Evolutionary conservation across 2,888 invertebrate species (phyloP), one percentile per base, ranked within the genome.

Genomic region (Volucella inanis): DNA sequence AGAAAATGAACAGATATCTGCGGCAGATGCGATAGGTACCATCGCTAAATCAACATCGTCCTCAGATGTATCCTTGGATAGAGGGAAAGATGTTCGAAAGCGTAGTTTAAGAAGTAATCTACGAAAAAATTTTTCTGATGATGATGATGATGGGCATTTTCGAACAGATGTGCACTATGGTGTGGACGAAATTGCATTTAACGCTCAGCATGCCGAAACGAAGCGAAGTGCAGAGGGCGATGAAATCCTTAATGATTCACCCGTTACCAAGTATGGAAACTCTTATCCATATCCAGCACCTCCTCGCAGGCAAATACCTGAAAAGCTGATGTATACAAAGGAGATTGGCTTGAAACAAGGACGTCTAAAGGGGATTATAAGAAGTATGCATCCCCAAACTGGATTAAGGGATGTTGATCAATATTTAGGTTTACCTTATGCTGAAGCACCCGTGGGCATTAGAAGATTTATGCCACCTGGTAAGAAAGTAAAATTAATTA

Each of bases 401-500:
- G 93, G 94, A 45, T 90, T 96, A 76, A 94, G 94, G 88, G 92
- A 93, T 39, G 95, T 96, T 83, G 96, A 96, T 90, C 95, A 96
- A 90, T 96, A 95, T 90, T 92, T 95, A 70, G 96, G 97, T 2
- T 94, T 97, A 88, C 97, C 97, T 4, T 97, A 96, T 92, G 97
- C 97, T 4, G 96, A 96, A 45, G 94, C 97, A 10, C 97, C 97
- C 0, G 93, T 95, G 6, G 96, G 95, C 8, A 94, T 93, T 76
- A 93, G 96, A 65, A 93, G 97, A 77, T 97, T 97, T 91, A 96
- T 97, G 94, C 97, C 97, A 43, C 97, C 97, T 87, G 95, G 95
- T 94, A 90, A 90, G 90, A 88, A 65, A 47, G 3, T 47, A 0
- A 12, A 15, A 10, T 62, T 39, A 47, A 55, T 71, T 54, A 59